phyloP scores from a whole-genome alignment of 2,113 vertebrate species.

The Oreochromis tanganicae region DNA sequence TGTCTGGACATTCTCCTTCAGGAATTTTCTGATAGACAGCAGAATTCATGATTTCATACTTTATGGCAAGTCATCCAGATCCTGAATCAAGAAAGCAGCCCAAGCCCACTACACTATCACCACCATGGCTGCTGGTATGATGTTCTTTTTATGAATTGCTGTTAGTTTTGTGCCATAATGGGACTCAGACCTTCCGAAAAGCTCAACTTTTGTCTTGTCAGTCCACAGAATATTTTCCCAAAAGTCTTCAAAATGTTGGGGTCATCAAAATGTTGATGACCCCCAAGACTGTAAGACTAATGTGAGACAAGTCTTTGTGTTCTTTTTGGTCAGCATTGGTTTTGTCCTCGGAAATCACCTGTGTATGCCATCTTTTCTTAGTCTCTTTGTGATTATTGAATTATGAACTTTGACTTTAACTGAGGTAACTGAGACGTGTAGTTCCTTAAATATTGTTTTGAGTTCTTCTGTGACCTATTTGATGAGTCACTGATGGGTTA shows the following conservation, averaged over 20 bases:
- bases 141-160: background rate
- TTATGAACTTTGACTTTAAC: background rate
- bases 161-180: background rate
- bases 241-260: background rate
- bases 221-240: background rate
- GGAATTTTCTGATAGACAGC: background rate
- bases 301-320: background rate
- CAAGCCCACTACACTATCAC: background rate
- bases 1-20: background rate
- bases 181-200: background rate
- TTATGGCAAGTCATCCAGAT: background rate
- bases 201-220: background rate
- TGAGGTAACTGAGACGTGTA: background rate
- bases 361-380: background rate
- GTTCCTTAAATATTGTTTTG: background rate
- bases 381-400: background rate
- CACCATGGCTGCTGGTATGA: background rate
- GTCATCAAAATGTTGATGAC: background rate
- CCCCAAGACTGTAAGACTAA: background rate
- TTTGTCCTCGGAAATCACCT: background rate
- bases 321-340: background rate
- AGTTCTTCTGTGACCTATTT: background rate
- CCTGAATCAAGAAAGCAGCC: background rate
- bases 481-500: background rate
- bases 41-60: background rate